Percentiles rank a stretch among this genome's conserved stretches.
Conservation (phyloP, 2,113 vertebrate genomes). For the Antechinus flavipes region DNA sequence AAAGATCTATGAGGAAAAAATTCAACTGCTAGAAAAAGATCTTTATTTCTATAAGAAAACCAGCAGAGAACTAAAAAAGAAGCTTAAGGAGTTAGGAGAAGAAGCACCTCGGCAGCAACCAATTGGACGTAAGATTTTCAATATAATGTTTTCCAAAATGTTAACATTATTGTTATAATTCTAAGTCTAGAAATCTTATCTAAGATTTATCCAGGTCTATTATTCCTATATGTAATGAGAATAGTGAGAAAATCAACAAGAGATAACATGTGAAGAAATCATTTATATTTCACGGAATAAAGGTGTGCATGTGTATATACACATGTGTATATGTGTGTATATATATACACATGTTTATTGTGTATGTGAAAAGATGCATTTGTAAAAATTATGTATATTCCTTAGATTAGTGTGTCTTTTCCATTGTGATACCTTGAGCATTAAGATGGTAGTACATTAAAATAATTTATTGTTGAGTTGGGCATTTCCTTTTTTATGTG, state of each 20-base stretch:
- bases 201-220: background rate
- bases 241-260: constrained; percentile 6
- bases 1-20: constrained; percentile 85
- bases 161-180: background rate
- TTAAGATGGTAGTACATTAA: constrained; percentile 25
- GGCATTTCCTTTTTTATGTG: constrained; percentile 30
- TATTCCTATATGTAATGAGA: background rate
- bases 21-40: constrained; percentile 93
- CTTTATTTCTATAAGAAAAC: constrained; percentile 95
- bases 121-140: constrained; percentile 75
- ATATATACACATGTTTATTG: too few relatives aligned
- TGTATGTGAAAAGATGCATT: background rate
- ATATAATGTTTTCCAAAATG: background rate
- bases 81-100: constrained; percentile 84
- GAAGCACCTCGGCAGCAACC: constrained; percentile 71
- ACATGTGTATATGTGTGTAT: too few relatives aligned
- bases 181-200: background rate
- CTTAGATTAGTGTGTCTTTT: constrained; percentile 36
- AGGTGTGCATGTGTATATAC: background rate
- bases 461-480: background rate
- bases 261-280: background rate
- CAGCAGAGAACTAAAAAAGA: constrained; percentile 92
- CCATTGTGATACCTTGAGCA: constrained; percentile 29
- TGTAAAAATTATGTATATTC: background rate
- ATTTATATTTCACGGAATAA: constrained; percentile 22